Conservation (phyloP, 2,113 vertebrate genomes). For the Amblyopsis rosae region DNA sequence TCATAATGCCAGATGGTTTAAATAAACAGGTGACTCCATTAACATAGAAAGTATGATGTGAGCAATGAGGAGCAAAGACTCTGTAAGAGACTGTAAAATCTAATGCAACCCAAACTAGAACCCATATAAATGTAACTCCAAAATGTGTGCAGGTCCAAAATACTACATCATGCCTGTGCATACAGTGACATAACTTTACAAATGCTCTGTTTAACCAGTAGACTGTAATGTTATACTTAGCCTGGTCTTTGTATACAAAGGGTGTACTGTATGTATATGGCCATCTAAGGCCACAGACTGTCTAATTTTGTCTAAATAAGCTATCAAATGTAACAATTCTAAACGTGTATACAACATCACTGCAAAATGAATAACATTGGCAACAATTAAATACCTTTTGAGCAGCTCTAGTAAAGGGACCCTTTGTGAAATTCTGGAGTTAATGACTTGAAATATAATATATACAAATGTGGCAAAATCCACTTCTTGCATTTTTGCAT, state of each 20-base stretch:
- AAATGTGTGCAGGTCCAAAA: too few species aligned
- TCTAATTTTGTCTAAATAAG: slow-evolving; percentile 52
- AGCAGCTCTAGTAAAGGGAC: too few species aligned
- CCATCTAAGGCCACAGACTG: neutral
- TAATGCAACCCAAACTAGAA: too few species aligned
- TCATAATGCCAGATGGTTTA: too few species aligned
- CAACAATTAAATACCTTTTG: slow-evolving; percentile 2
- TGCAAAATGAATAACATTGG: slow-evolving; percentile 24
- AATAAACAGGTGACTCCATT: too few species aligned
- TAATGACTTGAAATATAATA: too few species aligned
- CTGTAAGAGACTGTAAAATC: too few species aligned
- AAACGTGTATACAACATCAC: slow-evolving; percentile 21
- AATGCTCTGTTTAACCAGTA: slow-evolving; percentile 13
- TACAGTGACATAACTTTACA: neutral
- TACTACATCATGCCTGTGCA: too few species aligned
- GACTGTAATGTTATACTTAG: slow-evolving; percentile 19
- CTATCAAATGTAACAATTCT: slow-evolving; percentile 39
- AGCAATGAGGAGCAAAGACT: too few species aligned
- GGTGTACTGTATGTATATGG: too few species aligned
- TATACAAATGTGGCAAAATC: neutral
- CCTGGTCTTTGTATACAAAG: neutral
- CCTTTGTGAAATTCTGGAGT: slow-evolving; percentile 5
- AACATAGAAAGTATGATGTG: too few species aligned
- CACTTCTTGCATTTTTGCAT: neutral
- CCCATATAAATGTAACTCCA: too few species aligned